Base-by-base conservation (phyloP, 2,888 invertebrate species). In the Melinopterus prodromus region DNA sequence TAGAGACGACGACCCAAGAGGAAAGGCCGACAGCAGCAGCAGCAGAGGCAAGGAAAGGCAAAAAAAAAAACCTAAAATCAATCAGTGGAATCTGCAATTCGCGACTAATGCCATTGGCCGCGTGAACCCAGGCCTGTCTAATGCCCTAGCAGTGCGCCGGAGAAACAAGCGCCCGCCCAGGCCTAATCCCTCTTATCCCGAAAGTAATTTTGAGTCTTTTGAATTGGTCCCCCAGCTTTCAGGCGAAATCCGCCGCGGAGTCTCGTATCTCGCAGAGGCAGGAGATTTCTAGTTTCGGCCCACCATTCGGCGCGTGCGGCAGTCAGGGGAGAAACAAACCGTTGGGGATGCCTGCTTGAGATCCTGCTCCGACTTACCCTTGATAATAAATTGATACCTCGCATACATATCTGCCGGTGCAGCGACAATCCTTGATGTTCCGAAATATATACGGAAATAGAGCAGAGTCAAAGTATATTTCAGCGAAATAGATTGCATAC, bases 201-300 rank as follows among this genome's bases (percentile, higher is more conserved):
- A 91, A 91, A 91, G 91, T 91, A 91, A 91, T 91, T 91, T 91
- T 91, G 91, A 91, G 91, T 91, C 91, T 91, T 91, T 91, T 91
- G 90, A 91, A 91, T 91, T 88, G 88, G 88, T 88, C 88, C 89
- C 89, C 88, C 88, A 87, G 88, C 87, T 87, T 87, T 87, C 87
- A 87, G 86, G 74, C 85, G 84, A 83, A 88, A 88, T 88, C 88
- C 88, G 86, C 84, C 86, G 86, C 85, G 86, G 86, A 86, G 85
- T 86, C 53, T 53, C 87, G 87, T 89, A 88, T 89, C 89, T 88
- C 86, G 86, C 85, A 85, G 85, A 83, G 84, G 84, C 88, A 88
- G 87, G 84, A 84, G 83, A 82, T 80, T 83, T 83, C 83, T 84
- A 84, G 82, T 81, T 79, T 84, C 82, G 82, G 82, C 81, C 7